Conservation (phyloP, 2,888 invertebrate genomes). For the Leucoma salicis region DNA sequence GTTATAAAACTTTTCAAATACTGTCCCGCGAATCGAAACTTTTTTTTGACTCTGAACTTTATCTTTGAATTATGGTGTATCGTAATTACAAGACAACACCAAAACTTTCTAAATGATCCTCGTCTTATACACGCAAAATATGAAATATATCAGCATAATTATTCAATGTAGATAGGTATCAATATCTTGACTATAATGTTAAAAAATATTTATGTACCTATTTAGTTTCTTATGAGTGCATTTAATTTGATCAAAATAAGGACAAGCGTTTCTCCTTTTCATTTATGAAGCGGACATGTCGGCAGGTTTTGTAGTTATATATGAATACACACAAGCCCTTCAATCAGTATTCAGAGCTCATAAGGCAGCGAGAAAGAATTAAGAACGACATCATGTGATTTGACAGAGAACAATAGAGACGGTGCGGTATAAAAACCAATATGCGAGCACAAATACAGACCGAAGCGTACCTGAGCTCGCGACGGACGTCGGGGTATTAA, state of each 20-base stretch:
- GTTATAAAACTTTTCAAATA: slow-evolving; percentile 60
- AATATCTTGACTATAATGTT: too few relatives aligned
- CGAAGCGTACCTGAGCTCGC: slow-evolving; percentile 53
- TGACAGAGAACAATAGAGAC: slow-evolving; percentile 75
- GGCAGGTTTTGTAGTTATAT: slow-evolving; percentile 25
- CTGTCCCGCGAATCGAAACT: too few relatives aligned
- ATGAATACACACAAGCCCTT: slow-evolving; percentile 33
- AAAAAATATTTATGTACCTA: too few relatives aligned
- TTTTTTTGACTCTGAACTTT: too few relatives aligned
- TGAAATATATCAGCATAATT: too few relatives aligned
- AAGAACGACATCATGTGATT: slow-evolving; percentile 75
- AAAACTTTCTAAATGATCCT: too few relatives aligned
- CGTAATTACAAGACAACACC: too few relatives aligned
- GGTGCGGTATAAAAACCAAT: slow-evolving; percentile 63
- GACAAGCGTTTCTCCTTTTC: slow-evolving; percentile 17
- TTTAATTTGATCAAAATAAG: slow-evolving; percentile 25
- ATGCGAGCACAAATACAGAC: slow-evolving; percentile 57
- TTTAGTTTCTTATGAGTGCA: slow-evolving; percentile 5
- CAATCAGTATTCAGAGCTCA: slow-evolving; percentile 73
- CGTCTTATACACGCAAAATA: too few relatives aligned
- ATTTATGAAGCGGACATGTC: slow-evolving; percentile 14
- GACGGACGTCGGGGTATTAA: slow-evolving; percentile 61
- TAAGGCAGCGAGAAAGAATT: slow-evolving; percentile 76
- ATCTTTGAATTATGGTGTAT: too few relatives aligned
- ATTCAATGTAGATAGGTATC: too few relatives aligned